A percentile compares a stretch with the other conserved stretches of the same genome.
Evolutionary conservation across 2,888 invertebrate genomes (phyloP).

Genomic region (Philonicus albiceps): DNA sequence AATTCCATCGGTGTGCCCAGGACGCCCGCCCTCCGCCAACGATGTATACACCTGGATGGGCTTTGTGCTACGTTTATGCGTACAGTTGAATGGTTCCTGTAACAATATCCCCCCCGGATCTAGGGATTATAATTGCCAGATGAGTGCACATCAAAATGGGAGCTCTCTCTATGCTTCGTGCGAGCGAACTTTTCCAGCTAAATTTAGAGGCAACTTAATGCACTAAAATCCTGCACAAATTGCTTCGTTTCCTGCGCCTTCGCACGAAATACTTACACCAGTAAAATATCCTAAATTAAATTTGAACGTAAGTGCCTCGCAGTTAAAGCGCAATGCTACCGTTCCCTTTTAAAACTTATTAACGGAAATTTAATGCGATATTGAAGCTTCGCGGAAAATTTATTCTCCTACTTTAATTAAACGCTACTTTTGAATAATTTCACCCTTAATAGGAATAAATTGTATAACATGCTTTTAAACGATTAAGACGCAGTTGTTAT

Average conservation of each 20-base stretch:
- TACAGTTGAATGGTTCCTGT: constrained; percentile 22
- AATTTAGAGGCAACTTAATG: not conserved
- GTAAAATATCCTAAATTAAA: not conserved
- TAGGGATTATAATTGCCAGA: constrained; percentile 20
- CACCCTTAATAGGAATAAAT: not conserved
- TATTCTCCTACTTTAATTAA: not conserved
- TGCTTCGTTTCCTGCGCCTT: not conserved
- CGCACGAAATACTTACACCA: not conserved
- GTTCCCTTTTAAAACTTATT: not conserved
- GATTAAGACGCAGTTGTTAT: too few species aligned
- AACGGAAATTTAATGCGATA: not conserved
- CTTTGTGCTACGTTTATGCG: not conserved
- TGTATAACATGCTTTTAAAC: not conserved
- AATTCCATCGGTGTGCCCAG: not conserved
- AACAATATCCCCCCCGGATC: not conserved
- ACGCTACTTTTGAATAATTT: not conserved
- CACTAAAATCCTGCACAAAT: not conserved
- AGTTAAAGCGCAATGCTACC: not conserved
- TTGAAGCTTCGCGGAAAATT: not conserved
- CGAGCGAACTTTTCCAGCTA: constrained; percentile 1
- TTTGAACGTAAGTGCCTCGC: not conserved
- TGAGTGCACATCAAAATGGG: constrained; percentile 10
- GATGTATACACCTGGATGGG: not conserved
- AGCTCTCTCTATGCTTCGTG: not conserved
- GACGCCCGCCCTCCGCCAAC: not conserved